These are phyloP conservation scores for Drosophila colorata DNA, from an alignment of 2,888 invertebrate species.

Conservation along the genomic window DNA sequence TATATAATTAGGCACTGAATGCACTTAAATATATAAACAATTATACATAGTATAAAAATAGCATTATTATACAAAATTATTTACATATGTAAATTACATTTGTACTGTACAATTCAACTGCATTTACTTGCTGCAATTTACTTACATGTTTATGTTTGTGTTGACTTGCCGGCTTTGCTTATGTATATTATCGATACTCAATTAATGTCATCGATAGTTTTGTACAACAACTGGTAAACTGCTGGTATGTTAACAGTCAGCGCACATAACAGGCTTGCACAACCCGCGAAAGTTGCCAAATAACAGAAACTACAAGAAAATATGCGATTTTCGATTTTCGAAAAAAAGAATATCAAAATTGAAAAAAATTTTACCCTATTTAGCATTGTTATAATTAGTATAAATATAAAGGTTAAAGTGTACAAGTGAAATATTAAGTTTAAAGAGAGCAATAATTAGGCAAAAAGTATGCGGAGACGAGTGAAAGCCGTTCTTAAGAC, in stretches of 20 bases:
- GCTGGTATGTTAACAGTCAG: conserved; percentile 9
- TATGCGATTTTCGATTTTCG: too few relatives aligned
- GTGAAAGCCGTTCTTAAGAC: too few relatives aligned
- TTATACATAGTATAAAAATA: not conserved
- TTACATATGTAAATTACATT: not conserved
- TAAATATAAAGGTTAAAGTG: too few relatives aligned
- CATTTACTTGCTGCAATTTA: conserved; percentile 5
- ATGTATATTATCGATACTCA: conserved; percentile 19
- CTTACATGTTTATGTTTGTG: conserved; percentile 29
- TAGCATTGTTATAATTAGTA: too few relatives aligned
- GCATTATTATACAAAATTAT: not conserved
- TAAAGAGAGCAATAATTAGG: too few relatives aligned
- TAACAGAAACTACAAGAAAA: not conserved
- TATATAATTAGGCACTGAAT: not conserved
- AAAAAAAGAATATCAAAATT: too few relatives aligned
- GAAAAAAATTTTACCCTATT: too few relatives aligned
- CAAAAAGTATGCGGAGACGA: too few relatives aligned
- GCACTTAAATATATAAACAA: not conserved
- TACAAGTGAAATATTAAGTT: too few relatives aligned
- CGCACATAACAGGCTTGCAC: not conserved
- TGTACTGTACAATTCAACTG: not conserved
- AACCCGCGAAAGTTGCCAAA: not conserved
- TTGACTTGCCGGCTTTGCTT: conserved; percentile 18
- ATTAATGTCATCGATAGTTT: conserved; percentile 21
- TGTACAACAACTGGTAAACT: conserved; percentile 4